Evolutionary conservation across 2,113 vertebrate genomes (phyloP), one percentile per base, ranked within the genome.

Genomic region (Hemicordylus capensis): DNA sequence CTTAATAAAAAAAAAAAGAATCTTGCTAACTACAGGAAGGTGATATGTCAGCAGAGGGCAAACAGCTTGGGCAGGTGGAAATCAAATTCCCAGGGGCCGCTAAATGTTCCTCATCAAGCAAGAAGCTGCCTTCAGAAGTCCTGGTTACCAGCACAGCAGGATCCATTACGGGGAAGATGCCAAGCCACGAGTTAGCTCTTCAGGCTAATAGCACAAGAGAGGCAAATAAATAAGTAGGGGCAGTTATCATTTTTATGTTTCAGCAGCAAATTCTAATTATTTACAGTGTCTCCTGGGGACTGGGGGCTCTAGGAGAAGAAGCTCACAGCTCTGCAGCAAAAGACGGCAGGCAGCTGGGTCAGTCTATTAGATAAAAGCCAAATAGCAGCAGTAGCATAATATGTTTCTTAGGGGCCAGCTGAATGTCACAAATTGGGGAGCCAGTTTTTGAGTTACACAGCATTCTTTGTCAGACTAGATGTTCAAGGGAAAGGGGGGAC

Each of bases 101-200:
- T 46, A 39, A 81, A 59, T 67, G 89, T 91, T 88, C 72, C 42
- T 85, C 1, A 0, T 81, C 26, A 82, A 81, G 63, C 85, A 90
- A 75, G 76, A 88, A 89, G 89, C 48, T 39, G 84, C 51, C 89
- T 91, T 85, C 80, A 59, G 79, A 90, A 88, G 58, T 66, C 4
- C 4, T 76, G 85, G 84, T 87, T 67, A 86, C 86, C 85, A 75
- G 51, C 79, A 72, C 81, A 88, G 69, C 64, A 81, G 73, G 88
- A 48, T 1, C 0, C 39, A 11, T 85, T 93, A 77, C 93, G 81
- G 87, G 66, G 81, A 89, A 19, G 82, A 89, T 58, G 89, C 92
- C 87, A 93, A 90, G 42, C 67, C 54, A 69, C 46, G 56, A 89
- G 39, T 83, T 91, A 64, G 69, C 89, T 92, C 76, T 90, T 89